Evolutionary conservation across 1,140 invertebrate genomes (phyloP).

Genomic region (Drosophila suzukii): DNA sequence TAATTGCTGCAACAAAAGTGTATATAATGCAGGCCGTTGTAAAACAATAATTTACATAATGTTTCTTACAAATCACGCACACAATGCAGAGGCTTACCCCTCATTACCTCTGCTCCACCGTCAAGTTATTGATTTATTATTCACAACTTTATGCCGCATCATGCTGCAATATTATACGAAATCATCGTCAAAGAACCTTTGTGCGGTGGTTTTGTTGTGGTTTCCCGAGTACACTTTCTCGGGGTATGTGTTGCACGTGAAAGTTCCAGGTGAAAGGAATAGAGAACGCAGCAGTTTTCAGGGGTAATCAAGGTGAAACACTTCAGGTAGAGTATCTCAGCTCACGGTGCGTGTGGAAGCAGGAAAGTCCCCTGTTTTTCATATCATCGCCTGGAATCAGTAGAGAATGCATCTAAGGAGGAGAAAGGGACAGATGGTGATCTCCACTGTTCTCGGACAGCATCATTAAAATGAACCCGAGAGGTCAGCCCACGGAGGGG

Average conservation of each 20-base stretch:
- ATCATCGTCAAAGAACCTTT: slow-evolving; percentile 62
- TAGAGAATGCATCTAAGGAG: slow-evolving; percentile 31
- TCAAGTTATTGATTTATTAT: slow-evolving; percentile 64
- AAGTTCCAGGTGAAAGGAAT: too few relatives aligned
- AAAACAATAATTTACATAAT: slow-evolving; percentile 80
- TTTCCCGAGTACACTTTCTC: slow-evolving; percentile 28
- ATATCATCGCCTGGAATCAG: slow-evolving; percentile 62
- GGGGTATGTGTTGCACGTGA: not conserved
- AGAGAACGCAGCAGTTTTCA: not conserved
- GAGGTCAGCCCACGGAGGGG: slow-evolving; percentile 10
- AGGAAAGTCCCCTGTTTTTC: slow-evolving; percentile 25
- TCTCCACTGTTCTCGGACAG: slow-evolving; percentile 50
- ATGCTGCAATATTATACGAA: slow-evolving; percentile 72
- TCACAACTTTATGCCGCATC: slow-evolving; percentile 64
- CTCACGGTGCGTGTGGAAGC: not conserved
- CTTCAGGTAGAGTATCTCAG: not conserved
- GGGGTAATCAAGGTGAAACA: not conserved
- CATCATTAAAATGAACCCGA: slow-evolving; percentile 61
- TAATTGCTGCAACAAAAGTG: slow-evolving; percentile 76
- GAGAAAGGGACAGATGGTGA: slow-evolving; percentile 16
- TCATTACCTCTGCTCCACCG: not conserved
- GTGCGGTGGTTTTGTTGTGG: slow-evolving; percentile 24
- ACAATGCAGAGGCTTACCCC: slow-evolving; percentile 27
- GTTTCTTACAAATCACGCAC: slow-evolving; percentile 71
- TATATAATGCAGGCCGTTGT: slow-evolving; percentile 43